Conservation (phyloP, 2,888 invertebrate species). For the Pristionchus entomophagus region DNA sequence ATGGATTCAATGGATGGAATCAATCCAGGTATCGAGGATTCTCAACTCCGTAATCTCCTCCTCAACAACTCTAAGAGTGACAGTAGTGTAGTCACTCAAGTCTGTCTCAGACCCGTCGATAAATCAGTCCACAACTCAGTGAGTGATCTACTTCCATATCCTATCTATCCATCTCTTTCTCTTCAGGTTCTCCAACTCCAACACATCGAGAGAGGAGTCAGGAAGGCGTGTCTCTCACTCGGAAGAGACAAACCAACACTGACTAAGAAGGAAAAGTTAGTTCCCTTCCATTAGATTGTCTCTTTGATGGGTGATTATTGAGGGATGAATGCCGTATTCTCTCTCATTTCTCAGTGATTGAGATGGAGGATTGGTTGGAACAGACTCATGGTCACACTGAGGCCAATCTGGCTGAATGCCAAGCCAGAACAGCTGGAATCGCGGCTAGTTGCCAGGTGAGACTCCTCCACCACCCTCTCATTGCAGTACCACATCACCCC, state of each 20-base stretch:
- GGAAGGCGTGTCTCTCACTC: slow-evolving; percentile 46
- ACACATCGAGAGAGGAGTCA: slow-evolving; percentile 46
- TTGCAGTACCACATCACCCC: background rate
- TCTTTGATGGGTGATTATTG: background rate
- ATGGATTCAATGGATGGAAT: too few species aligned
- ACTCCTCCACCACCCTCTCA: background rate
- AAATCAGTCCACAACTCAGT: slow-evolving; percentile 47
- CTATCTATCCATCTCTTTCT: background rate
- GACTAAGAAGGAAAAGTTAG: slow-evolving; percentile 27
- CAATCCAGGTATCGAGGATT: slow-evolving; percentile 47
- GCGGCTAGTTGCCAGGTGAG: slow-evolving; percentile 44
- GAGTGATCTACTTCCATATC: background rate
- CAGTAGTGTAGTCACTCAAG: slow-evolving; percentile 46
- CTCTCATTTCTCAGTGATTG: slow-evolving; percentile 45
- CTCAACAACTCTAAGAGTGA: slow-evolving; percentile 48
- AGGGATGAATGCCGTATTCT: slow-evolving; percentile 46
- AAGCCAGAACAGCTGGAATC: slow-evolving; percentile 46
- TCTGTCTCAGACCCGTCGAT: slow-evolving; percentile 46
- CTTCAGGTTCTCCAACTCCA: slow-evolving; percentile 47
- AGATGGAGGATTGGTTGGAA: slow-evolving; percentile 47
- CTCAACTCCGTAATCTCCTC: slow-evolving; percentile 44
- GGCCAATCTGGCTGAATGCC: slow-evolving; percentile 44
- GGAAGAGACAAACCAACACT: slow-evolving; percentile 45
- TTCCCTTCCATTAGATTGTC: too few species aligned
- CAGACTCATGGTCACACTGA: slow-evolving; percentile 43